Evolutionary conservation across 2,888 invertebrate species (phyloP).

Genomic region (Rotaria macrura): DNA sequence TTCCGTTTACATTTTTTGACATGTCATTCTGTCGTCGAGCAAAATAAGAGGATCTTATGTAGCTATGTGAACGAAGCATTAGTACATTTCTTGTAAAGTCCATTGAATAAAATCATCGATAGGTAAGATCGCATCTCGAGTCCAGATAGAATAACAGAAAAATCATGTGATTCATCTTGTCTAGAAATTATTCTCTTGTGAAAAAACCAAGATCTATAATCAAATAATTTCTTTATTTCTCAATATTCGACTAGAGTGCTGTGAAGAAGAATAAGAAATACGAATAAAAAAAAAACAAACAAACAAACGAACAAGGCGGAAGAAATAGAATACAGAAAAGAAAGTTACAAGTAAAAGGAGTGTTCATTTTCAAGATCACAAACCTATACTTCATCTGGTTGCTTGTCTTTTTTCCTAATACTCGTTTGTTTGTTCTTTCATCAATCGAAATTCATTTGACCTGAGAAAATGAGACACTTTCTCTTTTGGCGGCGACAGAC

Average conservation of each 20-base stretch:
- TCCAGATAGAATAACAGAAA: no score
- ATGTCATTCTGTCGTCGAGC: no score
- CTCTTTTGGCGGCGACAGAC: background rate
- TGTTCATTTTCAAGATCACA: background rate
- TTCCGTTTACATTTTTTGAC: no score
- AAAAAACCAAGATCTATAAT: background rate
- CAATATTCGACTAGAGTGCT: background rate
- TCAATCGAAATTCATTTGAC: background rate
- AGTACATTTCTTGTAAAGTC: no score
- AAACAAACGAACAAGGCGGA: background rate
- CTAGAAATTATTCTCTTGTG: background rate
- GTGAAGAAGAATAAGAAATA: background rate
- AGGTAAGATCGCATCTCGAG: no score
- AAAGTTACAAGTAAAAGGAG: background rate
- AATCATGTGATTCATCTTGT: background rate
- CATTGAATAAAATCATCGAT: no score
- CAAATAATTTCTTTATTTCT: background rate
- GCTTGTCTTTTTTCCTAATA: background rate
- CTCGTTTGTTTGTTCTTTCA: background rate
- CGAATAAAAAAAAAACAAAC: background rate
- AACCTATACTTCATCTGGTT: background rate
- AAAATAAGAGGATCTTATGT: no score
- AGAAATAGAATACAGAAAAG: background rate
- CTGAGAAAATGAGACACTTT: background rate
- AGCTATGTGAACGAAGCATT: no score